These are phyloP conservation scores for Crambe crambe DNA, from an alignment of 37 sponge, comb jelly and placozoan species.

Conservation along the genomic window DNA sequence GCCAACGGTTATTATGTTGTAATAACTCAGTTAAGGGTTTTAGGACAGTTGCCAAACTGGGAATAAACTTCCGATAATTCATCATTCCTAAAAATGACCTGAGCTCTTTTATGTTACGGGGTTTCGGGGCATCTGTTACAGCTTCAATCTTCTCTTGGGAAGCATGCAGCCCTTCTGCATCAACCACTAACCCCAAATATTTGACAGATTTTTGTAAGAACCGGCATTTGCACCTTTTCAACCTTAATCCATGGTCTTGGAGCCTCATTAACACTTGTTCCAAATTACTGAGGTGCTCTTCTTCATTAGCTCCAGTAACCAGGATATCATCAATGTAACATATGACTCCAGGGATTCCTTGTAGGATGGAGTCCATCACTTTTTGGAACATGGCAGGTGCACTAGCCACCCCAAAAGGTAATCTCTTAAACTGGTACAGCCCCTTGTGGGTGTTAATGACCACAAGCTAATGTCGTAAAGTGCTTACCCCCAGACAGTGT, in stretches of 20 bases:
- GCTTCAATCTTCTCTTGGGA: too few relatives aligned
- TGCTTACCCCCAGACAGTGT: too few relatives aligned
- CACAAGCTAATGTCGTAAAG: not conserved
- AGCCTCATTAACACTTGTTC: constrained; percentile 26
- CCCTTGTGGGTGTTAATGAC: not conserved
- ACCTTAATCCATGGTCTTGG: not conserved
- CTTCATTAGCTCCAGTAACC: too few relatives aligned
- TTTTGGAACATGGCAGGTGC: too few relatives aligned
- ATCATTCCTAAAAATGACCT: constrained; percentile 34
- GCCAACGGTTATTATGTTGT: too few relatives aligned
- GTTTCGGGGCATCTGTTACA: constrained; percentile 11
- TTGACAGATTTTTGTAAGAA: constrained; percentile 24
- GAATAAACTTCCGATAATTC: constrained; percentile 39
- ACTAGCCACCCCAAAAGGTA: too few relatives aligned
- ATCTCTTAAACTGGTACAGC: too few relatives aligned
- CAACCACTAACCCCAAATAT: constrained; percentile 32
- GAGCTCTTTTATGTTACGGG: constrained; percentile 31
- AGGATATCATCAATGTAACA: too few relatives aligned
- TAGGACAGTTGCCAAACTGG: not conserved
- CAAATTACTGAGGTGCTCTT: constrained; percentile 32
- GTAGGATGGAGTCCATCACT: constrained; percentile 17
- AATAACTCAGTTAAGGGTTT: constrained; percentile 17
- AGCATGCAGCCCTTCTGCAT: constrained; percentile 21
- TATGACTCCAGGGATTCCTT: constrained; percentile 5
- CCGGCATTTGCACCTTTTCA: too few relatives aligned